phyloP scores from a whole-genome alignment of 2,113 vertebrate genomes.

The Ancistrus triradiatus region DNA sequence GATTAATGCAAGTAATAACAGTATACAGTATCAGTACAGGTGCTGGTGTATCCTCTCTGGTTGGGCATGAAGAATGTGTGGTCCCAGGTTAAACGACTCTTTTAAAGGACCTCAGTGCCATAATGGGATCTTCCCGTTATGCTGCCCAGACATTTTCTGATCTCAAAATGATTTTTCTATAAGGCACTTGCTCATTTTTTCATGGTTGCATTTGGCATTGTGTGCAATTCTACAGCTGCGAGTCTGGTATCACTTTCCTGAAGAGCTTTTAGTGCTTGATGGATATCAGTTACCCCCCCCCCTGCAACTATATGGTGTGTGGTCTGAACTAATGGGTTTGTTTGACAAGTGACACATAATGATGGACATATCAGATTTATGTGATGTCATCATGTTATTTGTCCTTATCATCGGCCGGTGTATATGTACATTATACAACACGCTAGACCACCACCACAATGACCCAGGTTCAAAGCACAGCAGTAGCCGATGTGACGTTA shows the following conservation, averaged over 20 bases:
- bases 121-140: background rate
- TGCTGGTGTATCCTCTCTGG: background rate
- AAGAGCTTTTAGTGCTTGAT: background rate
- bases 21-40: background rate
- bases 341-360: no score
- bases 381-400: no score
- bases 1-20: background rate
- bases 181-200: background rate
- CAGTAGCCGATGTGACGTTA: no score
- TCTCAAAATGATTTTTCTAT: background rate
- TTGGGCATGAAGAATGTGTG: background rate
- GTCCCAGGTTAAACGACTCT: background rate
- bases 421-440: no score
- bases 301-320: background rate
- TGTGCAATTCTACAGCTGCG: conserved; percentile 7
- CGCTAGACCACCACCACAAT: no score
- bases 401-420: no score
- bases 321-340: background rate
- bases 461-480: no score
- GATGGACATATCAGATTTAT: no score
- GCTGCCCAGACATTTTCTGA: background rate
- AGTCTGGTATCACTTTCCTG: no score
- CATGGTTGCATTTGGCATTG: background rate
- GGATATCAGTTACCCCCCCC: background rate
- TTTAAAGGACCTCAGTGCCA: background rate